Evolutionary conservation across 2,888 invertebrate genomes (phyloP).

Genomic region (Tyria jacobaeae): DNA sequence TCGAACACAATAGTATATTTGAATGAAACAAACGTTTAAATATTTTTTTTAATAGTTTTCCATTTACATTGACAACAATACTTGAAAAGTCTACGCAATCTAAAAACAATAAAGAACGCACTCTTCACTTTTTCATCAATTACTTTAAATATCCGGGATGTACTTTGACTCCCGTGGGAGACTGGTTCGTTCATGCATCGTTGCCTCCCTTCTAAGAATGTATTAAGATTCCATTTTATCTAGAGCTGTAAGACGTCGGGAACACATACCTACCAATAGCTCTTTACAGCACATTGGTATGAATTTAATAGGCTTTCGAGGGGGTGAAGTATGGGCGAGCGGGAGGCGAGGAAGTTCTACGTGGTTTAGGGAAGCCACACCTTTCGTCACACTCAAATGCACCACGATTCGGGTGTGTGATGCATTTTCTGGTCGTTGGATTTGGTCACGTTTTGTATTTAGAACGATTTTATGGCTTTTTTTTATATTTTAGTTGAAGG

Average conservation of each 20-base stretch:
- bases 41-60: no score
- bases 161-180: constrained; percentile 63
- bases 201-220: constrained; percentile 31
- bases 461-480: constrained; percentile 9
- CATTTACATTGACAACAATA: no score
- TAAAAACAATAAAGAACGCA: neutral
- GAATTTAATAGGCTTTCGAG: neutral
- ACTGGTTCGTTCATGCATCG: constrained; percentile 55
- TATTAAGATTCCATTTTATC: constrained; percentile 39
- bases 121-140: constrained; percentile 18
- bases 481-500: constrained; percentile 8
- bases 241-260: neutral
- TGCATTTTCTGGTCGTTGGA: constrained; percentile 25
- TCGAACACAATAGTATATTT: no score
- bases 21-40: no score
- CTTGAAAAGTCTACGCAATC: neutral
- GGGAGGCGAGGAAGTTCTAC: constrained; percentile 5
- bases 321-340: neutral
- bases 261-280: neutral
- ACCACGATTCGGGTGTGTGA: constrained; percentile 24
- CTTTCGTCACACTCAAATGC: constrained; percentile 31
- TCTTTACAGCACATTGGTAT: neutral
- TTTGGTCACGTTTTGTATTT: constrained; percentile 21
- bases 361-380: constrained; percentile 33
- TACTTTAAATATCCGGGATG: constrained; percentile 34